Base-by-base conservation (phyloP, 2,888 invertebrate genomes). In the Himalopsyche kuldschensis region DNA sequence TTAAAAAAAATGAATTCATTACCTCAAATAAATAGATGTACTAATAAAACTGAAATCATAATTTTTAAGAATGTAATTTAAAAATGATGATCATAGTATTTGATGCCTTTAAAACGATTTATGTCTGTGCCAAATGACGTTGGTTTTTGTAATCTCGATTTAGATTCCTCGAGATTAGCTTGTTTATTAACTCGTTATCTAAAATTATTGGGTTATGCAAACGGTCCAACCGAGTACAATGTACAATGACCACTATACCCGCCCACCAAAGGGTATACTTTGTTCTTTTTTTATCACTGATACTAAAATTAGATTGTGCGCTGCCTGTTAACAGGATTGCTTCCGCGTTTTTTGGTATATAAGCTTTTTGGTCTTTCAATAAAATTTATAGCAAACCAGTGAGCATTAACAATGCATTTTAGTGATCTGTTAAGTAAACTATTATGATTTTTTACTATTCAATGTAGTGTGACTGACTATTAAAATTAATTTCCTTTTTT, bases 101-200 rank as follows among this genome's bases (percentile, higher is more conserved):
- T 15, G 69, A 27, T 27, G 27, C 4, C 27, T 69, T 27, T 6
- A 69, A 10, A 15, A 77, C 46, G 30, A 17, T 24, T 41, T 35
- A 27, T 75, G 47, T 47, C 31, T 79, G 79, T 79, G 82, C 78
- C 69, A 79, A 82, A 82, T 78, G 78, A 75, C 75, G 75, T 75
- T 82, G 75, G 79, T 75, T 82, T 82, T 79, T 79, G 79, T 79
- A 82, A 82, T 79, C 63, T 75, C 78, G 78, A 79, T 69, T 63
- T 41, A 79, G 82, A 82, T 82, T 82, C 15, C 79, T 46, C 31
- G 82, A n/a, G n/a, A 82, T 82, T 79, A 82, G 75, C 47, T 82
- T 82, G 82, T 82, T 82, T 78, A 75, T 82, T 69, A 82, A 82
- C 82, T 82, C 79, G 79, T 82, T 78, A 78, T 79, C 47, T 63